These are phyloP conservation scores for Hafferia zeledoni DNA, from an alignment of 2,797 vertebrate genomes.

Conservation along the genomic window DNA sequence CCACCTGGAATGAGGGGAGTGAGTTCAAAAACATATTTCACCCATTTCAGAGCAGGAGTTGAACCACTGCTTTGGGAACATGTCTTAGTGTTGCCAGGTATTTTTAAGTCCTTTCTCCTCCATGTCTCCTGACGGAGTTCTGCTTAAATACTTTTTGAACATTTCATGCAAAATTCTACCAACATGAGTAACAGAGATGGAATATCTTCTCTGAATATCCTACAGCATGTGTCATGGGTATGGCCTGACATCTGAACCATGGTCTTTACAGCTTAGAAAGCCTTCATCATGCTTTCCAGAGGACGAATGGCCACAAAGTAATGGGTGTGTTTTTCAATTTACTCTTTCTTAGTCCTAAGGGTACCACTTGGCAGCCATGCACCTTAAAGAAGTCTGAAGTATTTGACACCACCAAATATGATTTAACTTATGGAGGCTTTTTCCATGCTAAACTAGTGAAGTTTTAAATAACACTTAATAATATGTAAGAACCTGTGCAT, in stretches of 20 bases:
- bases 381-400: background rate
- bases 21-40: background rate
- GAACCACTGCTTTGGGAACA: background rate
- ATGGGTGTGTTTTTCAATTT: background rate
- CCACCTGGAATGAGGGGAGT: background rate
- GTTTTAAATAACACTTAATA: background rate
- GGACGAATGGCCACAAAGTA: background rate
- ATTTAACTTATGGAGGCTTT: background rate
- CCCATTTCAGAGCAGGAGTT: background rate
- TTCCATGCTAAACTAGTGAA: background rate
- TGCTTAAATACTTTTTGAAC: background rate
- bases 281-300: background rate
- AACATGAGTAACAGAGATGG: background rate
- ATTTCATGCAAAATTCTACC: background rate
- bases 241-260: background rate
- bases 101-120: background rate
- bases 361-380: background rate
- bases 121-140: background rate
- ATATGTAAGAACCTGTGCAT: background rate
- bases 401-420: background rate
- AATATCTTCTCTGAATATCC: background rate
- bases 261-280: background rate
- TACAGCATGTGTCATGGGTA: background rate
- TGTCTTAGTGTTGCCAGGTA: conserved; percentile 8
- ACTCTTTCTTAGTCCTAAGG: background rate